Evolutionary conservation across 2,797 vertebrate species (phyloP).

Genomic region (Sebastes steindachneri): DNA sequence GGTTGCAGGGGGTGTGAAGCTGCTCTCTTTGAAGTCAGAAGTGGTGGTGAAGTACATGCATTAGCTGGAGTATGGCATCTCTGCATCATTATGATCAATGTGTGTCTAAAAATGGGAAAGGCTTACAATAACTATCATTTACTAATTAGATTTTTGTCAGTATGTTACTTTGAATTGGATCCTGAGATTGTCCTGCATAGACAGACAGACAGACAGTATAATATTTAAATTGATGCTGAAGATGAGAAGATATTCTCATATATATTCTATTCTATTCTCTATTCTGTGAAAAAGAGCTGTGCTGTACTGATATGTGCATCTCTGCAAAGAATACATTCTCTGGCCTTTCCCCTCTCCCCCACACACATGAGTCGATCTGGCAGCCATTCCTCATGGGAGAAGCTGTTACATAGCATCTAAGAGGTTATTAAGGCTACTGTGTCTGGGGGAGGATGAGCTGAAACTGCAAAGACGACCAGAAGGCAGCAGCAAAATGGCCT

Average conservation of each 20-base stretch:
- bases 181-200: not conserved
- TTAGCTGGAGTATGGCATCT: conserved; percentile 47
- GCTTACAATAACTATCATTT: conserved; percentile 31
- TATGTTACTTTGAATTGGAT: not conserved
- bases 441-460: conserved; percentile 49
- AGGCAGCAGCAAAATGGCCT: conserved; percentile 58
- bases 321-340: conserved; percentile 14
- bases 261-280: not conserved
- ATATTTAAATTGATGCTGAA: not conserved
- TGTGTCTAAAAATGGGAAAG: conserved; percentile 25
- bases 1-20: conserved; percentile 67
- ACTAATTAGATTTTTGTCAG: not conserved
- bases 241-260: not conserved
- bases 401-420: conserved; percentile 61
- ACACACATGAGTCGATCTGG: conserved; percentile 11
- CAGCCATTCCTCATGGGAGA: conserved; percentile 52
- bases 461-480: conserved; percentile 55
- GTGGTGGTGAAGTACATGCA: conserved; percentile 52
- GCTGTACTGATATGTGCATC: conserved; percentile 10
- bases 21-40: conserved; percentile 56
- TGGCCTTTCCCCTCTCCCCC: conserved; percentile 11
- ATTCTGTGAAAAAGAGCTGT: not conserved
- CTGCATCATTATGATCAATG: conserved; percentile 34
- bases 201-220: not conserved
- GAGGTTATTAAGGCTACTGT: conserved; percentile 60